Evolutionary conservation across 2,797 vertebrate genomes (phyloP), one percentile per base, ranked within the genome.

Genomic region (Telmatherina bonti): DNA sequence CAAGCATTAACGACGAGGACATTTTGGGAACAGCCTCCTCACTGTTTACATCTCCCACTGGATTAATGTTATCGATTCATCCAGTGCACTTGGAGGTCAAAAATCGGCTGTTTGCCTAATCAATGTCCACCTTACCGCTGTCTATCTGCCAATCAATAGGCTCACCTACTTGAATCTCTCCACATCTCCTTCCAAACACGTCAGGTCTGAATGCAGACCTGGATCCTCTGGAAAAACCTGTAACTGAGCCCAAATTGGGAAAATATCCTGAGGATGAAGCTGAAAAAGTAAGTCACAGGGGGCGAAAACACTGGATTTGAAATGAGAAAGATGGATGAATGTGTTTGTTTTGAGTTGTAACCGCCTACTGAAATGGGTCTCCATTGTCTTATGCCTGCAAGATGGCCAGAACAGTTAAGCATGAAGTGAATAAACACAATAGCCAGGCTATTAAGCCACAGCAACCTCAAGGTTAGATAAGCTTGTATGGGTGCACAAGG

Each of bases 41-140:
- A 6, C 73, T 71, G 45, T 36, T 56, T 47, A 47, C 65, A 22
- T 70, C 69, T 81, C 83, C 79, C 63, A 67, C 73, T 82, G 79
- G 88, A 88, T 87, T 87, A 70, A 47, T 43, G 24, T 29, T 71
- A 92, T 93, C 38, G 92, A 93, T 93, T 85, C 52, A 58, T 74
- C 72, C 76, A 15, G 70, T 68, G 71, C 79, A 78, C 72, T 54
- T 31, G 11, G 10, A 83, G 85, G 86, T 91, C 87, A 91, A 74
- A 82, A 86, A 90, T 87, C 57, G 83, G 59, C 86, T 86, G 82
- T 88, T 88, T 87, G 80, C 69, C 35, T 78, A 83, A 93, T 94
- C 93, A 81, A 92, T 93, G 68, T 11, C 75, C 80, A 78, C 78
- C 89, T 86, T 36, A 76, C 87, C 49, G 82, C 83, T 36, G 71